Evolutionary conservation across 2,888 invertebrate genomes (phyloP), one percentile per base, ranked within the genome.

Genomic region (Patella ulyssiponensis): DNA sequence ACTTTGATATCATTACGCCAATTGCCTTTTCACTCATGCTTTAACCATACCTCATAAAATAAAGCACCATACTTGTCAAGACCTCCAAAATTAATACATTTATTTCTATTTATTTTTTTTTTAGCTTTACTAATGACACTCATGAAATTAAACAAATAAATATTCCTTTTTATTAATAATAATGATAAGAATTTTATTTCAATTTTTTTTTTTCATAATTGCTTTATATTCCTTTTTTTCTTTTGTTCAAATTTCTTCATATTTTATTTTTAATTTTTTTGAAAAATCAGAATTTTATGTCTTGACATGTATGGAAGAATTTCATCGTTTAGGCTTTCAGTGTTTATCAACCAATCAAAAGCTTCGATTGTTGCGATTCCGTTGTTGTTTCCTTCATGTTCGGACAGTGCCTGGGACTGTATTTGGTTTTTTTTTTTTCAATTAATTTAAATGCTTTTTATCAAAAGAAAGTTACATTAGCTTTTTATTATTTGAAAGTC

Each of bases 301-400:
- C 64, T 64, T 64, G 64, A 64, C 64, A 23, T 64, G 64, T 64
- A 64, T 64, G 64, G 23, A 64, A 44, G 9, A 44, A 64, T 14
- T 20, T 64, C 64, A 64, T 64, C 23, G 20, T 23, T 64, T 23
- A 64, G 64, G 64, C 64, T 64, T 64, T 64, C 64, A 64, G 14
- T 64, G 64, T 64, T 64, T 64, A 64, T 23, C 64, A 23, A 20
- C 14, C 11, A 64, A 64, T 64, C 20, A 23, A 20, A 23, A 64
- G 64, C 64, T 64, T 64, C 44, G 44, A 64, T 64, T 64, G 64
- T 64, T 64, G 64, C 64, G 64, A n/a, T 20, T 11, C 64, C 64
- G 64, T 64, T 64, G 64, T 64, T 64, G 64, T 64, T 64, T 64
- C 64, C 64, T 64, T 64, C 64, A 64, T 64, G 64, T 64, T 64